These are phyloP conservation scores for Asbolus verrucosus DNA, from an alignment of 1,140 invertebrate species.

Conservation along the genomic window DNA sequence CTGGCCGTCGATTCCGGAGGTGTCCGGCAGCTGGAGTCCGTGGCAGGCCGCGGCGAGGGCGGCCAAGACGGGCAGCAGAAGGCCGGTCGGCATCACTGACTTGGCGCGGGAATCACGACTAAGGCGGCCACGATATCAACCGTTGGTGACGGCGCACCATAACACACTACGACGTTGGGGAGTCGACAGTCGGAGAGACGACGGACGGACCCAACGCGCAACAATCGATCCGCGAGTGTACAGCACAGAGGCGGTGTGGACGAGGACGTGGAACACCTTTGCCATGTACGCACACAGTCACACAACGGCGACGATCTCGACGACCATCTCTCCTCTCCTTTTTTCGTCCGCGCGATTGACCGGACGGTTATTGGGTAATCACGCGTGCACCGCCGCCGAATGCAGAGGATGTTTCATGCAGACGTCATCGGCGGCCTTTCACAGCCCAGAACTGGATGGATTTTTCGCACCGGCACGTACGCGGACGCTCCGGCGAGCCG, in stretches of 20 bases:
- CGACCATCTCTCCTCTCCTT: neutral
- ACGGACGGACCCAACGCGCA: slow-evolving; percentile 48
- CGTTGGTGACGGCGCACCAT: slow-evolving; percentile 48
- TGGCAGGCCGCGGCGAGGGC: slow-evolving; percentile 43
- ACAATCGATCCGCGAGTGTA: slow-evolving; percentile 53
- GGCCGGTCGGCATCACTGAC: slow-evolving; percentile 49
- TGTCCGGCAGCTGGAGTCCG: slow-evolving; percentile 67
- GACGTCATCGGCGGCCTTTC: too few species aligned
- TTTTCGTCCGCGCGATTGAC: neutral
- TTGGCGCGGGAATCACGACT: slow-evolving; percentile 44
- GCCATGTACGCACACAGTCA: slow-evolving; percentile 16
- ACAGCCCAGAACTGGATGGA: too few species aligned
- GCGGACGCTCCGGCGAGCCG: too few species aligned
- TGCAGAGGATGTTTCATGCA: neutral
- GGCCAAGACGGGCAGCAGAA: slow-evolving; percentile 41
- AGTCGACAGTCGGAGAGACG: slow-evolving; percentile 29
- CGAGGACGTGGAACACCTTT: slow-evolving; percentile 28
- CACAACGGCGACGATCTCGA: slow-evolving; percentile 13
- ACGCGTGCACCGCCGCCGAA: neutral
- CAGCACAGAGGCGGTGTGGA: slow-evolving; percentile 14
- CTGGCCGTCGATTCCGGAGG: slow-evolving; percentile 67
- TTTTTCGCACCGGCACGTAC: too few species aligned
- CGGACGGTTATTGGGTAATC: neutral
- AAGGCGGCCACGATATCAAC: neutral
- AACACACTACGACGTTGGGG: slow-evolving; percentile 42